These are phyloP conservation scores for Acleris laterana DNA, from an alignment of 2,888 invertebrate species.

Conservation along the genomic window DNA sequence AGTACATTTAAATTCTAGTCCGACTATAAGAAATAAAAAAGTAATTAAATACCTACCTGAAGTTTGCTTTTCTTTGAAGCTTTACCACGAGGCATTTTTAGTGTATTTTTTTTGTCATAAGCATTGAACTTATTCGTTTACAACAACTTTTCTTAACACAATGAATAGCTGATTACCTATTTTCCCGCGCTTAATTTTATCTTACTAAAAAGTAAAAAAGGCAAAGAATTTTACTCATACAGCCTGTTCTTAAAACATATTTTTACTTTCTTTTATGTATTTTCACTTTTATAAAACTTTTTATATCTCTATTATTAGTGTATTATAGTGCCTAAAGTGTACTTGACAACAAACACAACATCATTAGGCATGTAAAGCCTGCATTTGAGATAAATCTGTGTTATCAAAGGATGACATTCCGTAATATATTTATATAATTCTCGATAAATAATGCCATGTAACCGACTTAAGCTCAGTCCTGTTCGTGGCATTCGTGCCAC, in stretches of 20 bases:
- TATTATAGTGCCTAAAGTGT: constrained; percentile 1
- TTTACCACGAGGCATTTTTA: constrained; percentile 18
- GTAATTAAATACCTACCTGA: constrained; percentile 14
- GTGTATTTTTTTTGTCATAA: neutral
- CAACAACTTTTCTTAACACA: neutral
- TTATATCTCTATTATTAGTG: neutral
- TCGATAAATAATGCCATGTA: constrained; percentile 53
- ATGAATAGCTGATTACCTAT: neutral
- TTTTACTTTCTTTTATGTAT: too few species aligned
- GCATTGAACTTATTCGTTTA: neutral
- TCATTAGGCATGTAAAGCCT: constrained; percentile 45
- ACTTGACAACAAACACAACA: constrained; percentile 5
- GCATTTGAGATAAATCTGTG: constrained; percentile 40
- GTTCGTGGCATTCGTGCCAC: constrained; percentile 57
- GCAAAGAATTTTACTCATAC: neutral
- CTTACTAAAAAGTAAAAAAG: neutral
- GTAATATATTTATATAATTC: constrained; percentile 54
- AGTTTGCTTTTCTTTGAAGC: constrained; percentile 8
- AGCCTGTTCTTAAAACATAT: neutral
- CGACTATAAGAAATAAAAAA: too few species aligned
- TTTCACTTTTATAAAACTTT: too few species aligned
- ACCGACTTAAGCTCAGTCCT: constrained; percentile 59
- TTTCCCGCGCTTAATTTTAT: neutral
- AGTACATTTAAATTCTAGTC: too few species aligned
- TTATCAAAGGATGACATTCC: constrained; percentile 37